These are phyloP conservation scores for Xylota segnis DNA, from an alignment of 2,888 invertebrate species.

Conservation along the genomic window DNA sequence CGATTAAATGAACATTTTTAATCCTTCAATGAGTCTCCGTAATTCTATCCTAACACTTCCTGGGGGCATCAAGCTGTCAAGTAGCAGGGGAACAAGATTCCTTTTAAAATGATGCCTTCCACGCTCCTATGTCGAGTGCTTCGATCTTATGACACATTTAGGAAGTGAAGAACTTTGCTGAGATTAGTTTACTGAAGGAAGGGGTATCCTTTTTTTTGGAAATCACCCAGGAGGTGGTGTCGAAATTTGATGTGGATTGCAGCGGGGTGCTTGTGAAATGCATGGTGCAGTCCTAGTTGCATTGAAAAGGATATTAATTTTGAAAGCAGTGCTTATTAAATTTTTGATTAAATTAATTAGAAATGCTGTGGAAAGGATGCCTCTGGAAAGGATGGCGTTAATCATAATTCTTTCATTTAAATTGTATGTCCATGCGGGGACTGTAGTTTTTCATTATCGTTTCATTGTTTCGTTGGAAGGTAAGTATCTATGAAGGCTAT, in stretches of 20 bases:
- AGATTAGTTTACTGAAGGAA: constrained; percentile 9
- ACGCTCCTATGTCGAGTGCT: neutral
- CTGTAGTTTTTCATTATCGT: no score
- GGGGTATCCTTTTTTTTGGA: neutral
- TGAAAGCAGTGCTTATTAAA: no score
- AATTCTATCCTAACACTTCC: constrained; percentile 32
- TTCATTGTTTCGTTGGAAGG: no score
- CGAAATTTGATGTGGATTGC: neutral
- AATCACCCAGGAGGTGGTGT: neutral
- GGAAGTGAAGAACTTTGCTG: constrained; percentile 15
- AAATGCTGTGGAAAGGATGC: no score
- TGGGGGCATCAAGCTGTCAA: constrained; percentile 9
- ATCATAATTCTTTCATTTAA: no score
- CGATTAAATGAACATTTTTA: constrained; percentile 58
- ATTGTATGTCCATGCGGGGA: no score
- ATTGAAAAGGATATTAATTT: neutral
- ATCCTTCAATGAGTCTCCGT: constrained; percentile 43
- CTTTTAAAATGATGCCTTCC: neutral
- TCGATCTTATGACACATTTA: constrained; percentile 17
- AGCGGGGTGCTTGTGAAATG: neutral
- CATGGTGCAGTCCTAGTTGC: neutral
- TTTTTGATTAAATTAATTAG: constrained; percentile 10
- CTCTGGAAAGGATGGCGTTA: no score
- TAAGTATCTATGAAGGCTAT: no score
- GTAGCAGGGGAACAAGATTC: neutral